A percentile compares a stretch with the other conserved stretches of the same genome.
phyloP scores from a whole-genome alignment of 2,113 vertebrate genomes.

The Acanthisitta chloris region DNA sequence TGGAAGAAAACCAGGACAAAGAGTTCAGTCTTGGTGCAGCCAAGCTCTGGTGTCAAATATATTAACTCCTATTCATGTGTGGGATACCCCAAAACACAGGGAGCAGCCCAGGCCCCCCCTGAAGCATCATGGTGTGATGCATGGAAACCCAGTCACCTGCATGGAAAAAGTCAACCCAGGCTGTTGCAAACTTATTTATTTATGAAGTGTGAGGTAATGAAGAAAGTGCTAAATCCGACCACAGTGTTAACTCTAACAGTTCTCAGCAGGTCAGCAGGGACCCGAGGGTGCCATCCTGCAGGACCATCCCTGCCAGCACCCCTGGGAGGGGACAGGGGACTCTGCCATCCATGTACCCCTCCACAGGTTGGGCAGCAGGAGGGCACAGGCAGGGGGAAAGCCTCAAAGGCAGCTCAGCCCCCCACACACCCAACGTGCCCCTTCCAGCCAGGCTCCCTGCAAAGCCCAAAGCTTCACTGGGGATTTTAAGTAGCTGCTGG shows the following conservation, averaged over 20 bases:
- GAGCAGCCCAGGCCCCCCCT: neutral
- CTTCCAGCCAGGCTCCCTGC: neutral
- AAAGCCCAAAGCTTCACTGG: neutral
- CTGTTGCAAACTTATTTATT: constrained; percentile 62
- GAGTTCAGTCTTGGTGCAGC: neutral
- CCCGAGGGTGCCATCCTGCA: neutral
- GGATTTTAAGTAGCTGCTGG: neutral
- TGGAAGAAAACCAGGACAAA: constrained; percentile 9
- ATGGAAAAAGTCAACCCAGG: constrained; percentile 38
- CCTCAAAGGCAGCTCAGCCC: neutral
- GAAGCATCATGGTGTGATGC: rapidly evolving
- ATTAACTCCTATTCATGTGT: rapidly evolving
- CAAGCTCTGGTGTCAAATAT: neutral
- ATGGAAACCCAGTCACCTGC: neutral
- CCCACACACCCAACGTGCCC: neutral
- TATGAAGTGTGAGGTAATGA: constrained; percentile 62
- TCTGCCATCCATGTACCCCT: neutral
- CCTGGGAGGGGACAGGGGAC: neutral
- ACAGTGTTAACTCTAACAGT: constrained; percentile 28
- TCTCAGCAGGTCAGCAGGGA: neutral
- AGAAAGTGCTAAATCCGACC: constrained; percentile 64
- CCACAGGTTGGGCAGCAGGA: neutral
- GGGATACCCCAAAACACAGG: neutral
- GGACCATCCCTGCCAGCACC: neutral
- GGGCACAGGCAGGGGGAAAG: neutral